Conservation (phyloP, 2,888 invertebrate species). For the Clepsis dumicolana region DNA sequence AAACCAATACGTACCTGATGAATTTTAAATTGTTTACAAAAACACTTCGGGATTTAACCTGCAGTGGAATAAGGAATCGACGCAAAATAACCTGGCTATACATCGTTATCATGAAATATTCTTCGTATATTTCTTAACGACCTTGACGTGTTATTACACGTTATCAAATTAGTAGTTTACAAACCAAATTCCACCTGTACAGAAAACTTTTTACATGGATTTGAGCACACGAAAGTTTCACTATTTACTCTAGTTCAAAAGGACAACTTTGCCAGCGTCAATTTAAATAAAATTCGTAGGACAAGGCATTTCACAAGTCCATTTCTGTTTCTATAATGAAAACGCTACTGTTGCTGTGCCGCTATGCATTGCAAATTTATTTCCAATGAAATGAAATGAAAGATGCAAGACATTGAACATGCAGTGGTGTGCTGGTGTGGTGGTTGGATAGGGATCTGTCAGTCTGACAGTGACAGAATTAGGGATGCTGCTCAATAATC, state of each 20-base stretch:
- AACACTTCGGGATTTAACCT: slow-evolving; percentile 17
- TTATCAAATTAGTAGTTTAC: not conserved
- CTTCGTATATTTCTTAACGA: not conserved
- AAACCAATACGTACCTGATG: not conserved
- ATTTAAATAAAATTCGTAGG: not conserved
- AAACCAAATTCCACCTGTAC: not conserved
- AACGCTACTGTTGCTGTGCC: no score
- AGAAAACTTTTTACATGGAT: not conserved
- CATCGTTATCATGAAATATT: slow-evolving; percentile 1
- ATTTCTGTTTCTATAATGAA: no score
- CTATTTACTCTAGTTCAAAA: not conserved
- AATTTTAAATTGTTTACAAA: slow-evolving; percentile 14
- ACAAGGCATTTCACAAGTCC: no score
- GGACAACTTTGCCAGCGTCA: not conserved
- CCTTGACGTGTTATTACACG: not conserved
- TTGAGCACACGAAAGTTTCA: not conserved
- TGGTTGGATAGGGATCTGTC: no score
- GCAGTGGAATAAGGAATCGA: slow-evolving; percentile 12
- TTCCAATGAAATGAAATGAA: no score
- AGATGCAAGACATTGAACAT: no score
- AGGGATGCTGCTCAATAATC: no score
- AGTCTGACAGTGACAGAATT: no score
- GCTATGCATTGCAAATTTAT: no score
- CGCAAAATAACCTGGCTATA: slow-evolving; percentile 13
- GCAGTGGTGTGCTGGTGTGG: no score